Evolutionary conservation across 2,797 vertebrate species (phyloP), one percentile per base, ranked within the genome.

Genomic region (Synaphobranchus kaupii): DNA sequence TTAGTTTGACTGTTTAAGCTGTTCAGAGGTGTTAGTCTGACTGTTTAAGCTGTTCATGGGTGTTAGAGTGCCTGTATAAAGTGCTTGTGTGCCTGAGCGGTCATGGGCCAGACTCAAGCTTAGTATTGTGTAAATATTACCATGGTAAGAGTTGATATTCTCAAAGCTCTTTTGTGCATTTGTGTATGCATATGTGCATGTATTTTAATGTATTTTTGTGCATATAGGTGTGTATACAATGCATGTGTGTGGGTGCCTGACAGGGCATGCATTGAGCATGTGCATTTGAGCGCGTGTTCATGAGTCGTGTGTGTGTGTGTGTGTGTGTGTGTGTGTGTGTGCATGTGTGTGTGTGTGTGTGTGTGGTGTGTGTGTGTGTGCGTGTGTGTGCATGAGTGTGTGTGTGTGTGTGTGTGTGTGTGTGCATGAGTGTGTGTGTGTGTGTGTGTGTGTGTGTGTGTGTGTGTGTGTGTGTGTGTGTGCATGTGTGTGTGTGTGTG

Each of bases 251-350:
- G n/a, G 8, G 22, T 25, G 63, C 9, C 0, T 66, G 63, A 20
- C 6, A 20, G 17, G 0, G 17, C 22, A 25, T 25, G 63, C n/a
- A 28, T 8, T n/a, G n/a, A n/a, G 10, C n/a, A 10, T 8, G 4
- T 66, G 63, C 17, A 25, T 22, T 20, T 4, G 17, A 25, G 63
- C 25, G 63, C 8, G 5, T 0, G 17, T 3, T 20, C 58, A 12
- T 73, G 68, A 12, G 10, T 34, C 39, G 9, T 31, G 12, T 12
- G 0, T 78, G 15, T 7, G 39, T 76, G 71, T 39, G 71, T 76
- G 80, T 54, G 86, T 88, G 76, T 89, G 52, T 86, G 84, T 66
- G 81, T 22, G 71, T 50, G 63, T 68, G 86, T 87, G 47, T 88
- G 66, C 83, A 73, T 54, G 86, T 88, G 76, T 89, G 52, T 86